phyloP scores from a whole-genome alignment of 2,888 invertebrate species.

The Mimumesa dahlbomi region DNA sequence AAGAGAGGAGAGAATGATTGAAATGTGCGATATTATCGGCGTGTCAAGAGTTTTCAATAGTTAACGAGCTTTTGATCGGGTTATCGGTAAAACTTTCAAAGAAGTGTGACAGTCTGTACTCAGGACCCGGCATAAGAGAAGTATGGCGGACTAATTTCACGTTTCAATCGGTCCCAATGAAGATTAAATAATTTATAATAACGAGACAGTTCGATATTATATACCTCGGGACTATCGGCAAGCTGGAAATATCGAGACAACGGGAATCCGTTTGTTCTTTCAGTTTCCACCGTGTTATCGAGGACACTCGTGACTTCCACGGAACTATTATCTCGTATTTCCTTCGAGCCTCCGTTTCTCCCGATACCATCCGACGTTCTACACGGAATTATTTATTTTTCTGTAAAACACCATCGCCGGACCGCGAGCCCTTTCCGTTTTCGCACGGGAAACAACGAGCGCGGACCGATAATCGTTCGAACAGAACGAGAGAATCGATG shows the following conservation, averaged over 20 bases:
- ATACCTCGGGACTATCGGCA: too few species aligned
- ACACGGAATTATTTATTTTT: constrained; percentile 32
- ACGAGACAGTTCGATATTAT: not conserved
- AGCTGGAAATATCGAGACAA: too few species aligned
- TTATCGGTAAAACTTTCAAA: constrained; percentile 67
- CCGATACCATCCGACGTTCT: not conserved
- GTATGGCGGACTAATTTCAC: constrained; percentile 28
- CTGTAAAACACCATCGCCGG: not conserved
- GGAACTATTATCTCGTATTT: constrained; percentile 1
- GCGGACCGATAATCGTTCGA: constrained; percentile 5
- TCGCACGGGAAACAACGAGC: not conserved
- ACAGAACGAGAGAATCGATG: constrained; percentile 24
- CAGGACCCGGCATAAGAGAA: not conserved
- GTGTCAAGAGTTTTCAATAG: constrained; percentile 58
- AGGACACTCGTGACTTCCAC: constrained; percentile 6
- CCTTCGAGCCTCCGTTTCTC: constrained; percentile 11
- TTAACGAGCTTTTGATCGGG: constrained; percentile 73
- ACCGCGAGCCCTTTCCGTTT: not conserved
- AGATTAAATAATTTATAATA: constrained; percentile 11
- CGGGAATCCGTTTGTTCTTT: not conserved
- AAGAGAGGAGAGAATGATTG: constrained; percentile 18
- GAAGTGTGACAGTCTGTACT: constrained; percentile 50
- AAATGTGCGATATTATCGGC: constrained; percentile 55
- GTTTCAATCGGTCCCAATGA: constrained; percentile 21
- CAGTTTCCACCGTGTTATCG: constrained; percentile 5